Base-by-base conservation (phyloP, 2,888 invertebrate species). In the Drosophila austrosaltans region DNA sequence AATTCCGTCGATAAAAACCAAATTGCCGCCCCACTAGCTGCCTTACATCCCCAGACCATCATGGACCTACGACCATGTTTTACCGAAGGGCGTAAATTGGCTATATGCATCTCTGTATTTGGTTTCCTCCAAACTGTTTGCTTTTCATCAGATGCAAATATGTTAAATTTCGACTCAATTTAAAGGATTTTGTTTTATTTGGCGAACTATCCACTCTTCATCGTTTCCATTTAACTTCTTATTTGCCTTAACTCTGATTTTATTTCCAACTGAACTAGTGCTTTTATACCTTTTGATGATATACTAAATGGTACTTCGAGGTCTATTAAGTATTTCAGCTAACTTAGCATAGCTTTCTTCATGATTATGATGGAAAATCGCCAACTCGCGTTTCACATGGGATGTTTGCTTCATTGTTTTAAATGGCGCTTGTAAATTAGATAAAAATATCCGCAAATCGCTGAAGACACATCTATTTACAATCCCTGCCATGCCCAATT, bases 151-250 rank as follows among this genome's bases (percentile, higher is more conserved):
- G 40, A n/a, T 40, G 40, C 40, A 40, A 40, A 10, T 40, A 10
- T 12, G 40, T 10, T 3, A 40, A 12, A n/a, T n/a, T 40, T 4
- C 40, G n/a, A n/a, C 6, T 32, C 7, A 42, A 20, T 42, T 42
- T 16, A 42, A 42, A 7, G 42, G 42, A 16, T 42, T 16, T 16
- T 42, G 42, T 16, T 42, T 42, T 16, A 42, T 2, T 42, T 42
- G 42, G 42, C 42, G 42, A 42, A 42, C 16, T 42, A 42, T 42
- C 42, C 42, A 42, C 16, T 16, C 16, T 42, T 42, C 42, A 42
- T 42, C 42, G 42, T 16, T 42, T 16, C 16, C 16, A 42, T 42
- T 42, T 42, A 42, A 16, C 42, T 42, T 42, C 42, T 6, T 42
- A 1, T 42, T 42, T 16, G 42, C 42, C 42, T 42, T 16, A 42